Conservation (phyloP, 2,113 vertebrate species). For the Lepus americanus region DNA sequence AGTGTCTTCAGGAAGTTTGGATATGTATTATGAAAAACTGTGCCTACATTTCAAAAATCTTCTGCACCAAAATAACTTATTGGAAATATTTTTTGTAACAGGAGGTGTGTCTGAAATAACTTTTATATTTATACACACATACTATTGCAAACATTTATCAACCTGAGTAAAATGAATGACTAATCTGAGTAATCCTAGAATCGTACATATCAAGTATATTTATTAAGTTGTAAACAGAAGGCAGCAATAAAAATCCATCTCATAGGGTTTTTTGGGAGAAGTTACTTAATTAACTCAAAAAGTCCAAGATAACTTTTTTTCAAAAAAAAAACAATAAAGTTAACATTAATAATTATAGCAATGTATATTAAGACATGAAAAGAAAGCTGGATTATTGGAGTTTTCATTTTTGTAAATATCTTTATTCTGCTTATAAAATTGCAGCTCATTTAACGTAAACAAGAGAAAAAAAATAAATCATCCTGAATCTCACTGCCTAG, state of each 20-base stretch:
- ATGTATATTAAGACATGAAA: conserved; percentile 11
- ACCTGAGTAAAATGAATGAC: conserved; percentile 24
- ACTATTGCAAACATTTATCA: background rate
- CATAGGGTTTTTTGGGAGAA: background rate
- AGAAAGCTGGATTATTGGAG: background rate
- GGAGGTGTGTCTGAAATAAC: background rate
- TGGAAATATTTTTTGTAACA: background rate
- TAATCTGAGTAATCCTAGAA: conserved; percentile 27
- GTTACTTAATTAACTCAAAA: background rate
- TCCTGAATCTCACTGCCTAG: background rate
- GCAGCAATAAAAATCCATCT: background rate
- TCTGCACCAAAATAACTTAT: too few relatives aligned
- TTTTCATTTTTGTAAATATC: background rate
- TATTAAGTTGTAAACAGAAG: background rate
- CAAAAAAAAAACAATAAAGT: background rate
- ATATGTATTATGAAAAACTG: too few relatives aligned
- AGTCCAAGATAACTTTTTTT: background rate
- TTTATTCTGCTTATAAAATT: conserved; percentile 35
- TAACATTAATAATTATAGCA: background rate
- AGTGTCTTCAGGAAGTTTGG: too few relatives aligned
- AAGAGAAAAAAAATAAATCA: conserved; percentile 45
- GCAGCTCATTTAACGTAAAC: background rate
- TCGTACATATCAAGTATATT: background rate
- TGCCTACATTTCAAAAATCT: too few relatives aligned
- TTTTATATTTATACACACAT: background rate